Evolutionary conservation across 2,797 vertebrate genomes (phyloP), one percentile per base, ranked within the genome.

Genomic region (Mormyrus proboscirostris): DNA sequence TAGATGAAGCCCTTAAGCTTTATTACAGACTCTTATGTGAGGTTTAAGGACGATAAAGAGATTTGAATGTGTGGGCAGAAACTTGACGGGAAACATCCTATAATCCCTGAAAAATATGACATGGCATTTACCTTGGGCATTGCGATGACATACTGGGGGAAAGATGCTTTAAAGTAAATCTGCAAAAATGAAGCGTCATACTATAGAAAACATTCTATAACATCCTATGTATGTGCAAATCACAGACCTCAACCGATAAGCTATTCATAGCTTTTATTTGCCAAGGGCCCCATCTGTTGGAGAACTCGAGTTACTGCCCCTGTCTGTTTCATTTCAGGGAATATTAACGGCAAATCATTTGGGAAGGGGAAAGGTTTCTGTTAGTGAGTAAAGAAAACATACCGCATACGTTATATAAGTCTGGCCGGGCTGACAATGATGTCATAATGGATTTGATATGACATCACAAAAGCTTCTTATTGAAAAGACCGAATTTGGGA

Each of bases 231-330:
- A 85, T 0, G 47, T 51, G 9, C 83, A 51, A 29, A 85, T 85
- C 5, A 25, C n/a, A 25, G 49, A 50, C 4, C 49, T 38, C 8
- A 62, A 44, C 38, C 2, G 8, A 62, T 87, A 33, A 82, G 38
- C 7, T n/a, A 44, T n/a, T 59, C 7, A 22, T 59, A 19, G 9
- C 3, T 49, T 65, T 88, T 49, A 47, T 69, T 88, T 49, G 19
- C 7, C 57, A 88, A 89, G 50, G 73, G 65, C 89, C 1, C 87
- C 90, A 89, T 65, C 89, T 51, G 53, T 12, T 89, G 90, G 90
- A 19, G 12, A 73, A 5, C 6, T 25, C 49, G 3, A 19, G 33
- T 88, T 25, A 88, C 29, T 89, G 50, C 84, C 53, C 19, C 44
- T 69, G n/a, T 49, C 19, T 82, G 9, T 12, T 88, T n/a, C 12